Evolutionary conservation across 1,140 invertebrate species (phyloP), one percentile per base, ranked within the genome.

Genomic region (Dendrolimus kikuchii): DNA sequence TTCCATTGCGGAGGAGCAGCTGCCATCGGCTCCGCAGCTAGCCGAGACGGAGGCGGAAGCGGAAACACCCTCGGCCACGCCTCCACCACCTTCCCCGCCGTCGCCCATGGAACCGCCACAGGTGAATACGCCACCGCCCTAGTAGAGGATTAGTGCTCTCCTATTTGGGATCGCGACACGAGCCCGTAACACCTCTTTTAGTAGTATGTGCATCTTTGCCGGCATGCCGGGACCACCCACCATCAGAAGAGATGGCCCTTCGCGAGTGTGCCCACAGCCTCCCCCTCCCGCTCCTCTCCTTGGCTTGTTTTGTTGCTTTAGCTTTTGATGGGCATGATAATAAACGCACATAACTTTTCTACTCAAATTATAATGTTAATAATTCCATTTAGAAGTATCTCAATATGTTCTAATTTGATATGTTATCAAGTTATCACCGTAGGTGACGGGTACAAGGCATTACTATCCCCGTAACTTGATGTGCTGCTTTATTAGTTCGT

Each of bases 41-140:
- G 57, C 57, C 23, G 51, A 50, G 45, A 57, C 56, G 44, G 52
- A 42, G 59, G 55, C 44, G 51, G 45, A 40, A 37, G 49, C 23
- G 10, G 48, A 42, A 42, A 56, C 51, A 45, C 53, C 60, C 6
- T 60, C 62, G 51, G 61, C 65, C 36, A 57, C 64, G 53, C 63
- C 68, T 52, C 51, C 52, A 57, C 68, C 71, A 52, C 61, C 43
- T 45, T 48, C 65, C n/a, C 56, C 67, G 55, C 49, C 60, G 57
- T 60, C 55, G 51, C 43, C 60, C 54, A 47, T 46, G 51, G 60
- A 63, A 50, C 43, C 50, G 62, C 57, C 66, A 51, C 79, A 82
- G 81, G 79, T 82, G 81, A 85, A 74, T 88, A 83, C 73, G 77
- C 62, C 52, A 66, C 72, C 72, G 70, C 69, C 74, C 79, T 76